These are phyloP conservation scores for Dione vanillae DNA, from an alignment of 2,888 invertebrate species.

Conservation along the genomic window DNA sequence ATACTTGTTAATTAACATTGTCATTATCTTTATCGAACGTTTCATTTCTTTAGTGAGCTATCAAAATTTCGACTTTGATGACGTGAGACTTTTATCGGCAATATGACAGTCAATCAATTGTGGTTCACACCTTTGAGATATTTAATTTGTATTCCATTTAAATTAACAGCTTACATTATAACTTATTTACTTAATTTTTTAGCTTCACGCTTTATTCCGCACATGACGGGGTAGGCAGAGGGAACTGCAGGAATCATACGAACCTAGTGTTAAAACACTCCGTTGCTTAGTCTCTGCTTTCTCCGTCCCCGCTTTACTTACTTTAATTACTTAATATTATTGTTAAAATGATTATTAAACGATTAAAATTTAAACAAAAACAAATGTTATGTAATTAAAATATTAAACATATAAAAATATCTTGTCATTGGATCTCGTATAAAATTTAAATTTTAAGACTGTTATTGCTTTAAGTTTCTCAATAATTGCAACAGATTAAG, in stretches of 20 bases:
- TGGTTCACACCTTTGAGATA: slow-evolving; percentile 20
- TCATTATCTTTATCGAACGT: slow-evolving; percentile 23
- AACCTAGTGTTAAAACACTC: too few species aligned
- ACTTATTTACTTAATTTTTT: not conserved
- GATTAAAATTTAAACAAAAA: too few species aligned
- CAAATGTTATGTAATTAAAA: too few species aligned
- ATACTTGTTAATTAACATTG: slow-evolving; percentile 14
- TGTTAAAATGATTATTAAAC: too few species aligned
- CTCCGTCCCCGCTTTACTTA: too few species aligned
- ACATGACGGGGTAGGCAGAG: too few species aligned
- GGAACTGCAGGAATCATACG: too few species aligned
- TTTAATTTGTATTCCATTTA: not conserved
- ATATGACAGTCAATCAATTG: slow-evolving; percentile 26
- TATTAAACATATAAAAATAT: not conserved
- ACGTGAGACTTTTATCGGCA: slow-evolving; percentile 24
- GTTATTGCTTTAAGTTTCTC: slow-evolving; percentile 21
- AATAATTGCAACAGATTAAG: slow-evolving; percentile 25
- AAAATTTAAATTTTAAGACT: slow-evolving; percentile 18
- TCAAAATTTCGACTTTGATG: slow-evolving; percentile 25
- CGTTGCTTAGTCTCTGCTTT: too few species aligned
- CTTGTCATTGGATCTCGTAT: not conserved
- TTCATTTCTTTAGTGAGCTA: slow-evolving; percentile 25
- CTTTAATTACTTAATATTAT: too few species aligned
- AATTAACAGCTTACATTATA: not conserved
- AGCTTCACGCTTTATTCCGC: too few species aligned